Percentiles rank a stretch among this genome's conserved stretches.
Evolutionary conservation across 1,140 invertebrate genomes (phyloP).

Genomic region (Lordiphosa stackelbergi): DNA sequence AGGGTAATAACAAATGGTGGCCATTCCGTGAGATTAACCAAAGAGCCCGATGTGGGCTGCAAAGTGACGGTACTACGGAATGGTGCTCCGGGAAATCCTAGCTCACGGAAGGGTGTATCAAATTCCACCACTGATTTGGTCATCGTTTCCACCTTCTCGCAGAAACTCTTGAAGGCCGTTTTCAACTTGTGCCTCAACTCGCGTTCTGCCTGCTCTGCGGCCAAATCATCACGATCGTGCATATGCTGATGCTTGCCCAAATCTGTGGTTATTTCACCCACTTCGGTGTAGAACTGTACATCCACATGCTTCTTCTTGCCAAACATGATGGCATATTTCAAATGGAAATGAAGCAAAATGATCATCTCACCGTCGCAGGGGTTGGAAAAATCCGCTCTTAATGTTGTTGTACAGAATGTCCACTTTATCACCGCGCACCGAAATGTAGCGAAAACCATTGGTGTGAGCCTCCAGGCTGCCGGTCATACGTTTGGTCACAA

Average conservation of each 20-base stretch:
- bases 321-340: constrained; percentile 99
- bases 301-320: constrained; percentile 99
- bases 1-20: constrained; percentile 98
- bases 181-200: constrained; percentile 98
- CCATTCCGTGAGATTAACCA: constrained; percentile 99
- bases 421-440: constrained; percentile 98
- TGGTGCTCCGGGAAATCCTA: constrained; percentile 98
- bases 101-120: constrained; percentile 97
- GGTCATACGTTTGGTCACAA: constrained; percentile 98
- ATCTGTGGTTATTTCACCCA: constrained; percentile 99
- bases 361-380: constrained; percentile 99
- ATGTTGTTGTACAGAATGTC: constrained; percentile 99
- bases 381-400: constrained; percentile 99
- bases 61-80: constrained; percentile 96
- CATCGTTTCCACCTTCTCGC: constrained; percentile 97
- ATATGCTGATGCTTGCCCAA: constrained; percentile 99
- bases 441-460: constrained; percentile 99
- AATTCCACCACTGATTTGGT: constrained; percentile 99
- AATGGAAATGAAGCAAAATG: constrained; percentile 98
- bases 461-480: constrained; percentile 95
- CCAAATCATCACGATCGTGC: constrained; percentile 99
- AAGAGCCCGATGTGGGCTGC: constrained; percentile 96
- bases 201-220: constrained; percentile 98
- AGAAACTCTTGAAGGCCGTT: constrained; percentile 98
- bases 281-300: constrained; percentile 99